Evolutionary conservation across 1,140 invertebrate genomes (phyloP).

Genomic region (Cydia pomonella): DNA sequence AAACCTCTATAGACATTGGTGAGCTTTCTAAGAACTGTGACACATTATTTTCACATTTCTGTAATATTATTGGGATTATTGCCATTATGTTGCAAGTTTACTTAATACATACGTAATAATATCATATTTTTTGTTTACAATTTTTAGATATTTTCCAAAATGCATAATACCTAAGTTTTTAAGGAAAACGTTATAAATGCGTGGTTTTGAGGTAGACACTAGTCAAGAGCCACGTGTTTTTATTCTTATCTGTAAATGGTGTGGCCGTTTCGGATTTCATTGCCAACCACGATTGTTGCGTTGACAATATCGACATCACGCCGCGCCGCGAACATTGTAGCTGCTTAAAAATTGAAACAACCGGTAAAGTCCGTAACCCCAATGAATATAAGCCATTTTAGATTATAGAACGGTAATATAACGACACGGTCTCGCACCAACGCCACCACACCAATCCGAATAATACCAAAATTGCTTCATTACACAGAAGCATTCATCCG

Average conservation of each 20-base stretch:
- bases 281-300: conserved; percentile 20
- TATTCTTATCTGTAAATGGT: conserved; percentile 14
- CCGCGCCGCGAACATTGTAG: conserved; percentile 9
- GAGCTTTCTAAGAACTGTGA: no score
- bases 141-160: no score
- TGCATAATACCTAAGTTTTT: background rate
- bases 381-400: background rate
- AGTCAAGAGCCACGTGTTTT: conserved; percentile 25
- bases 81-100: no score
- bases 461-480: conserved; percentile 24
- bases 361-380: background rate
- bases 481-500: conserved; percentile 26
- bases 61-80: no score
- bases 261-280: conserved; percentile 34
- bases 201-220: background rate
- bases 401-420: background rate
- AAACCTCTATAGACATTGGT: no score
- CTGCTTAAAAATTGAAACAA: background rate
- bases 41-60: no score
- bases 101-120: no score
- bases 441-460: conserved; percentile 22
- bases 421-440: conserved; percentile 33
- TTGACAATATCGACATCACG: conserved; percentile 28
- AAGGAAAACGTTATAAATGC: background rate
- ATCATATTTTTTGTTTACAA: background rate